A percentile compares a stretch with the other conserved stretches of the same genome.
These are phyloP conservation scores for Catharus bicknelli DNA, from an alignment of 2,113 vertebrate genomes.

Conservation along the genomic window DNA sequence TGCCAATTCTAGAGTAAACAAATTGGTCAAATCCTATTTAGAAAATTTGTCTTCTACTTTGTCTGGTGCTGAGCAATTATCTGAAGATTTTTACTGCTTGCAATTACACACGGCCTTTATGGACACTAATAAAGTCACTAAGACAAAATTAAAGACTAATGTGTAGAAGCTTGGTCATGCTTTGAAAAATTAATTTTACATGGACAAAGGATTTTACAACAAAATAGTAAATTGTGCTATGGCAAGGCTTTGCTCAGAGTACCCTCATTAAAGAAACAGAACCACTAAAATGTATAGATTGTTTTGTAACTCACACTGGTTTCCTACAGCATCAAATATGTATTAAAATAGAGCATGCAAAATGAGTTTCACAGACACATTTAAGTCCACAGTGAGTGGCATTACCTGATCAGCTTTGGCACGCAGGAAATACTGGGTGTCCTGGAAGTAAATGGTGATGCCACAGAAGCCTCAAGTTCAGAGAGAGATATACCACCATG, in stretches of 20 bases:
- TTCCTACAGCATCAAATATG: not conserved
- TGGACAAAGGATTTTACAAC: not conserved
- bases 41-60: not conserved
- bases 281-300: not conserved
- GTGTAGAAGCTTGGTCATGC: not conserved
- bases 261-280: not conserved
- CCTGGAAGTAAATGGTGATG: conserved; percentile 95
- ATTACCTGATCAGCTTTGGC: conserved; percentile 95
- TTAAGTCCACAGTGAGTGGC: not conserved
- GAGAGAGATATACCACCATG: conserved; percentile 95
- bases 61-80: not conserved
- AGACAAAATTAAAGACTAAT: not conserved
- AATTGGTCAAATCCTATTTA: not conserved
- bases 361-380: accelerated
- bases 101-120: not conserved
- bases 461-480: conserved; percentile 95
- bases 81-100: not conserved
- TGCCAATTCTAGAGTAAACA: not conserved
- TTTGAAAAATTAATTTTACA: not conserved
- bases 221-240: not conserved
- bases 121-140: not conserved
- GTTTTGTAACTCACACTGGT: not conserved
- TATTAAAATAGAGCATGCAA: not conserved
- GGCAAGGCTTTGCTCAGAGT: not conserved
- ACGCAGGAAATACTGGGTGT: conserved; percentile 97